Percentiles rank a stretch among this genome's conserved stretches.
phyloP scores from a whole-genome alignment of 2,797 vertebrate species.

The Echiichthys vipera region DNA sequence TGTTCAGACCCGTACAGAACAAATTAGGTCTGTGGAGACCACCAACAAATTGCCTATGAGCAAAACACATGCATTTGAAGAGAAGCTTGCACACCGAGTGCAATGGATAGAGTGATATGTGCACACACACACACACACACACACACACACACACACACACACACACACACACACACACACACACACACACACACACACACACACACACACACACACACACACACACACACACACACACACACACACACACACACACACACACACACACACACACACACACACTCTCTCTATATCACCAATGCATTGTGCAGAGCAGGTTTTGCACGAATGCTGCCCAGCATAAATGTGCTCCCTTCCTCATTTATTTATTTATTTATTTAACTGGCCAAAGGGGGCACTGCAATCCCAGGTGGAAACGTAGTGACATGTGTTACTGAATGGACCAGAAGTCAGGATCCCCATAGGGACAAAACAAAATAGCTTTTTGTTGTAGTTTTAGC shows the following conservation, averaged over 20 bases:
- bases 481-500: not conserved
- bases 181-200: too few species aligned
- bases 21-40: constrained; percentile 75
- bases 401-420: constrained; percentile 17
- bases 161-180: not conserved
- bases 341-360: constrained; percentile 21
- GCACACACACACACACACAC: constrained; percentile 14
- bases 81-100: constrained; percentile 11
- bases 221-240: too few species aligned
- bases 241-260: too few species aligned
- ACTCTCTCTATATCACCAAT: not conserved
- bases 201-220: too few species aligned
- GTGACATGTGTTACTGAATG: constrained; percentile 14
- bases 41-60: constrained; percentile 62
- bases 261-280: too few species aligned
- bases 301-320: constrained; percentile 20
- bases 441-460: constrained; percentile 1
- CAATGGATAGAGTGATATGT: constrained; percentile 38
- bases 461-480: too few species aligned
- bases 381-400: constrained; percentile 14
- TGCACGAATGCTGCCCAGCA: constrained; percentile 43
- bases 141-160: constrained; percentile 12
- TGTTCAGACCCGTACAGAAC: constrained; percentile 46
- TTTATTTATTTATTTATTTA: constrained; percentile 8
- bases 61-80: constrained; percentile 51